phyloP scores from a whole-genome alignment of 1,140 invertebrate genomes.

The Zaprionus inermis region DNA sequence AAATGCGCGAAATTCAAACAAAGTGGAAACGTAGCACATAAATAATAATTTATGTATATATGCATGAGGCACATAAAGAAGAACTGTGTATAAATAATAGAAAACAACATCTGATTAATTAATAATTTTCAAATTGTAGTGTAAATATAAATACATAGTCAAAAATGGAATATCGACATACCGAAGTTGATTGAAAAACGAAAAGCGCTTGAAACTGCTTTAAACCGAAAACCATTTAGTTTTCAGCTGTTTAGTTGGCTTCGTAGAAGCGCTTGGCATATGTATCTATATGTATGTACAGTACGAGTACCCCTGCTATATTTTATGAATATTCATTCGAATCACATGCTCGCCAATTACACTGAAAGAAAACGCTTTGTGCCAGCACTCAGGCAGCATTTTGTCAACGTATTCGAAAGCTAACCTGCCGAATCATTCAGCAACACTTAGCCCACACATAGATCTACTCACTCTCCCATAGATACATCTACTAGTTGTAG shows the following conservation, averaged over 20 bases:
- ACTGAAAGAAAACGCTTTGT: constrained; percentile 10
- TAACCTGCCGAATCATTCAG: constrained; percentile 47
- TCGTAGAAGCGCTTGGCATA: constrained; percentile 44
- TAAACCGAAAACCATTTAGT: constrained; percentile 22
- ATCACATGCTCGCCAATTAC: constrained; percentile 36
- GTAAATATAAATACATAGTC: background rate
- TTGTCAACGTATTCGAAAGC: constrained; percentile 38
- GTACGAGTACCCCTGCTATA: constrained; percentile 42
- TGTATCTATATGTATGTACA: constrained; percentile 79
- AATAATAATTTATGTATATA: background rate
- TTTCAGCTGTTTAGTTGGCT: constrained; percentile 58
- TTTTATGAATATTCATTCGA: constrained; percentile 39
- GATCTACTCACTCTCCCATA: constrained; percentile 5
- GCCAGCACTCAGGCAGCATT: constrained; percentile 10
- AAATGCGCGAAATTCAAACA: constrained; percentile 1
- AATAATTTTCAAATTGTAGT: background rate
- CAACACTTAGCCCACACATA: constrained; percentile 17
- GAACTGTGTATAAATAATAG: too few species aligned
- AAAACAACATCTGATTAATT: too few species aligned
- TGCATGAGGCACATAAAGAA: too few species aligned
- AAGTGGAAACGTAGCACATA: background rate
- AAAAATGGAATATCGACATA: too few species aligned
- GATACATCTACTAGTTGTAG: constrained; percentile 11
- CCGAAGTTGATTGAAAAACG: too few species aligned
- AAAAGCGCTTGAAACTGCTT: constrained; percentile 4